Evolutionary conservation across 1,140 invertebrate genomes (phyloP).

Genomic region (Neuroterus valhalla): DNA sequence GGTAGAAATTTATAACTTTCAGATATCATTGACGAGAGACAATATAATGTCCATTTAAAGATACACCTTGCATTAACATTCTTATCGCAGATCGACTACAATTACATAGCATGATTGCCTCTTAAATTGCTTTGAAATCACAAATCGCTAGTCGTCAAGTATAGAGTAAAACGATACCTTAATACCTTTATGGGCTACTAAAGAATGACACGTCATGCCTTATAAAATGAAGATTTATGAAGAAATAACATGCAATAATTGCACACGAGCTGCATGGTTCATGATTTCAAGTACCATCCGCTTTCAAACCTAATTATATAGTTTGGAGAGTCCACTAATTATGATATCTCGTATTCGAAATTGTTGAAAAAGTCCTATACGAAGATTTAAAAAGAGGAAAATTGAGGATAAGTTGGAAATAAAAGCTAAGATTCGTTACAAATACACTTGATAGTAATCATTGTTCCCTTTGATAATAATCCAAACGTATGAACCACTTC

Average conservation of each 20-base stretch:
- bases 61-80: background rate
- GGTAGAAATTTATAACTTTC: too few species aligned
- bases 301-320: background rate
- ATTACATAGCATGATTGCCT: slow-evolving; percentile 9
- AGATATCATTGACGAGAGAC: too few species aligned
- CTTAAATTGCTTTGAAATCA: background rate
- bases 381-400: too few species aligned
- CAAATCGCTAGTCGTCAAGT: slow-evolving; percentile 4
- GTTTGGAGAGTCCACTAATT: background rate
- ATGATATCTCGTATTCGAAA: background rate
- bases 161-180: slow-evolving; percentile 12
- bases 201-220: slow-evolving; percentile 10
- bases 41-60: background rate
- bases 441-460: too few species aligned
- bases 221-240: slow-evolving; percentile 9
- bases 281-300: background rate
- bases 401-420: too few species aligned
- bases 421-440: too few species aligned
- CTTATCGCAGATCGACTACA: background rate
- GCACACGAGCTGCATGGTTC: background rate
- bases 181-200: background rate
- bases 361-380: background rate
- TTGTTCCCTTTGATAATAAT: too few species aligned
- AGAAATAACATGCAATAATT: slow-evolving; percentile 20
- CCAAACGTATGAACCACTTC: too few species aligned